Base-by-base conservation (phyloP, 1,140 invertebrate species). In the Vanessa tameamea region DNA sequence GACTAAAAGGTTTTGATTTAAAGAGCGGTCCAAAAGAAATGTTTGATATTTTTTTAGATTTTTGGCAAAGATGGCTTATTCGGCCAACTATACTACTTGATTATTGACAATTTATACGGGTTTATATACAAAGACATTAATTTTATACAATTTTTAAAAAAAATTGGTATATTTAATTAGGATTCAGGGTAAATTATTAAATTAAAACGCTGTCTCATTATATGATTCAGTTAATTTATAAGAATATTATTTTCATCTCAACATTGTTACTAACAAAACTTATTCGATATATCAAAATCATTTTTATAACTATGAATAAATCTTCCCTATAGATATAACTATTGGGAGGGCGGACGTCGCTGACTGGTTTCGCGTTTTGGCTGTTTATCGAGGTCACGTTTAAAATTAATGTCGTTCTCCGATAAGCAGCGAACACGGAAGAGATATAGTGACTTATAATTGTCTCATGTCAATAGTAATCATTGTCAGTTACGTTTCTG, bases 81-180 rank as follows among this genome's bases (percentile, higher is more conserved):
- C 51, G 72, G 72, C 72, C 72, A 51, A 48, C 11, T 68, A 68
- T 68, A 73, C 26, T 68, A 61, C 43, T 59, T 59, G 8, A 66
- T 20, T 43, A 50, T 31, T 48, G 26, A 61, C 16, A 47, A 72
- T 61, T 72, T 72, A 59, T 73, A 67, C 64, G 64, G 57, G 65
- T 73, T 73, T 72, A 73, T 64, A 73, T 43, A 13, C 23, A 67
- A 73, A 73, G 64, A 61, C 71, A 61, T 67, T 73, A 73, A 59
- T 66, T 72, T 72, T 72, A 55, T 50, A 64, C 47, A 64, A 51
- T 70, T 64, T 70, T 20, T 43, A 16, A 20, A 31, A 65, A 67
- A 53, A 53, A 53, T 20, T 55, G 5, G 5, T 65, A 55, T 16
- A 8, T 16, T 64, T 64, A 23, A 14, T 48, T 43, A n/a, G 59